Evolutionary conservation across 1,140 invertebrate species (phyloP).

Genomic region (Luehdorfia chinensis): DNA sequence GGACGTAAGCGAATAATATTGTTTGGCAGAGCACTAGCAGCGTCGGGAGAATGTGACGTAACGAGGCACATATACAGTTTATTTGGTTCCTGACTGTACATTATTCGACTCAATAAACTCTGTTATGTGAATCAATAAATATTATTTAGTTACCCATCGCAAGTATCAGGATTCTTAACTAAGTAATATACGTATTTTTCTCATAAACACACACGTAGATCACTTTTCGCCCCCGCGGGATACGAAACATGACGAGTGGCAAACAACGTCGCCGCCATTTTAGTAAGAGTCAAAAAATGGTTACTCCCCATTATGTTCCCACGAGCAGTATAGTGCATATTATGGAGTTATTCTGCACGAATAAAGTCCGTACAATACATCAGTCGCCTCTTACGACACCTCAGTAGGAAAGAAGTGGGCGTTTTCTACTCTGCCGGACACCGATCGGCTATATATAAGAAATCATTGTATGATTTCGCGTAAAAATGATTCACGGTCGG

Average conservation of each 20-base stretch:
- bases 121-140: neutral
- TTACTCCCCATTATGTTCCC: no score
- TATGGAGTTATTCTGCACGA: no score
- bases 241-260: neutral
- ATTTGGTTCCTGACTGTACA: neutral
- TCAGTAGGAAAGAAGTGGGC: no score
- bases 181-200: neutral
- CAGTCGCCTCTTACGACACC: no score
- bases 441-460: no score
- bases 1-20: neutral
- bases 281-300: no score
- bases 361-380: no score
- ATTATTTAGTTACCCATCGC: neutral
- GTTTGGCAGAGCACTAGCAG: neutral
- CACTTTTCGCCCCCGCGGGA: neutral
- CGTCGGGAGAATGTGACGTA: neutral
- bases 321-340: no score
- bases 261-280: no score
- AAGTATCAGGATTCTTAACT: neutral
- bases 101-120: neutral
- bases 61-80: neutral
- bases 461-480: no score
- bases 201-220: neutral
- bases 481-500: no score
- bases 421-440: no score